Percentiles rank a stretch among this genome's conserved stretches.
Conservation (phyloP, 1,140 invertebrate genomes). For the Nautilus pompilius region DNA sequence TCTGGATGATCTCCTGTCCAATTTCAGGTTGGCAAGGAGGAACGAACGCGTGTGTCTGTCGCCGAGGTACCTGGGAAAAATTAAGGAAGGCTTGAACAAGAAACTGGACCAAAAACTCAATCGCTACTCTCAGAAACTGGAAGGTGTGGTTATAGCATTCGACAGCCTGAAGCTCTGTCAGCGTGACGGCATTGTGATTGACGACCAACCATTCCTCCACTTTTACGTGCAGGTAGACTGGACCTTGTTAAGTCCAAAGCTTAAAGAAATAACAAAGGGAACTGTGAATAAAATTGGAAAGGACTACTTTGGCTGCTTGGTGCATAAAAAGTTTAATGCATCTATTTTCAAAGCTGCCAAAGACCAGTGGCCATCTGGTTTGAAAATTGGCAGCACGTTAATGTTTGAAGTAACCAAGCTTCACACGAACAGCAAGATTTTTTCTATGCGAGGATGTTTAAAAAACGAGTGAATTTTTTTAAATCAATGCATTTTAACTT, state of each 20-base stretch:
- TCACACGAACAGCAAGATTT: conserved; percentile 16
- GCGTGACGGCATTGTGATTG: conserved; percentile 23
- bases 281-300: conserved; percentile 34
- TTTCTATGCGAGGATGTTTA: conserved; percentile 34
- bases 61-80: no score
- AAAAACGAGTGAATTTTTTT: no score
- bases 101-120: no score
- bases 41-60: no score
- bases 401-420: conserved; percentile 21
- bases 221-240: conserved; percentile 35
- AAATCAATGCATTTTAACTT: no score
- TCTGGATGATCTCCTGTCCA: no score
- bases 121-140: no score
- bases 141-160: conserved; percentile 32
- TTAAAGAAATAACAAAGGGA: conserved; percentile 24
- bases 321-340: conserved; percentile 37
- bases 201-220: conserved; percentile 33
- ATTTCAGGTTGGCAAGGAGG: no score
- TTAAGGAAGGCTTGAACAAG: no score
- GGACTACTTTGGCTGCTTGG: conserved; percentile 35
- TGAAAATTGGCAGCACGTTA: conserved; percentile 17
- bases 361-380: not conserved
- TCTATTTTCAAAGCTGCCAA: conserved; percentile 15
- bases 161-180: conserved; percentile 25
- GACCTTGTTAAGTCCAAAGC: conserved; percentile 31